Conservation (phyloP, 2,888 invertebrate genomes). For the Frankliniella intonsa region DNA sequence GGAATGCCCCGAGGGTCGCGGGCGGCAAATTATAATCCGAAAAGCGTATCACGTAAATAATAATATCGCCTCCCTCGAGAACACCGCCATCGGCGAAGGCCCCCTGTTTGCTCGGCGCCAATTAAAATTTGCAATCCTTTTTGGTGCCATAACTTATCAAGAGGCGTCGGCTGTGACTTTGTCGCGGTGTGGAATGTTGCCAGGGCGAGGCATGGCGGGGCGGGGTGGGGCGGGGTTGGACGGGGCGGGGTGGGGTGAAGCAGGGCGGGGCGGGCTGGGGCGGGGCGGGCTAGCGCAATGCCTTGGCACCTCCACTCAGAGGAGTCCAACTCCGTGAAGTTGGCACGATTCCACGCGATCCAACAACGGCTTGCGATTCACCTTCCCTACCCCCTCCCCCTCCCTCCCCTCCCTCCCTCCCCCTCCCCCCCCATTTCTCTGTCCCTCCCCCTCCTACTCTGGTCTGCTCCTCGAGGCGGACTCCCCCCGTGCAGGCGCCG, state of each 20-base stretch:
- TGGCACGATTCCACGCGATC: background rate
- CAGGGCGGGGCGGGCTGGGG: background rate
- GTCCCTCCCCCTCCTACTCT: background rate
- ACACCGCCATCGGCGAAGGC: too few relatives aligned
- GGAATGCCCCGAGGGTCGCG: too few relatives aligned
- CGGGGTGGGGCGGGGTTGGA: background rate
- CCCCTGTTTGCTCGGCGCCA: too few relatives aligned
- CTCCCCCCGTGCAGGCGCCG: too few relatives aligned
- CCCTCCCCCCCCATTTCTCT: background rate
- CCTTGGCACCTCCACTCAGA: constrained; percentile 13
- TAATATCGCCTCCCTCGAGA: too few relatives aligned
- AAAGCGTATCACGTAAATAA: too few relatives aligned
- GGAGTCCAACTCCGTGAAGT: background rate
- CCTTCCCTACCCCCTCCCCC: background rate
- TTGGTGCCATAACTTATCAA: too few relatives aligned
- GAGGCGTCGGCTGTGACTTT: background rate
- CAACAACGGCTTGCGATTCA: background rate
- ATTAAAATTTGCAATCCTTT: too few relatives aligned
- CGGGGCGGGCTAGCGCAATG: background rate
- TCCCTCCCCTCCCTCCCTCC: background rate
- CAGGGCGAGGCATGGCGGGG: background rate
- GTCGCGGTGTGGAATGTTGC: constrained; percentile 9
- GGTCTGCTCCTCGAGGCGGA: too few relatives aligned
- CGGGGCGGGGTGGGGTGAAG: background rate
- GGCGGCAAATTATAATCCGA: too few relatives aligned